Evolutionary conservation across 2,113 vertebrate genomes (phyloP), one percentile per base, ranked within the genome.

Genomic region (Hypomesus transpacificus): DNA sequence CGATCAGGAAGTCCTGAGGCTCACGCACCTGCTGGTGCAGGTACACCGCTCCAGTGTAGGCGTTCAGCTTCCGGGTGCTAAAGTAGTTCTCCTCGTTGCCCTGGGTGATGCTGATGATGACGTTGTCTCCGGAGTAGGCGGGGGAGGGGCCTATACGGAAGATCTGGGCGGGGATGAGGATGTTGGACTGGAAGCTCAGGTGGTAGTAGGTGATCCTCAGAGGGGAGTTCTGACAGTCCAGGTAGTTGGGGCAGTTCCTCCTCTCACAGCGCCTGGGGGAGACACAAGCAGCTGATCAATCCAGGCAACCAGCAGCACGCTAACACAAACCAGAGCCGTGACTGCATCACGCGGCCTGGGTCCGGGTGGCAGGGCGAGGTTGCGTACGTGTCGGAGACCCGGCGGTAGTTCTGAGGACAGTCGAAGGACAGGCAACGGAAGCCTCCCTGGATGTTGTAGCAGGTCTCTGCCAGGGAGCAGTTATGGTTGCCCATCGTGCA

Each of bases 131-230:
- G 0, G 94, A 87, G 65, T 94, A 97, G 76, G 93, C 94, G 0
- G 96, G 96, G 0, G 96, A 96, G 0, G 96, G 97, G 3, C 94
- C 95, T 28, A 99, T 99, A 54, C 95, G 96, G 88, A 99, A 99
- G 85, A 99, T 96, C 83, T 96, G 95, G 0, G 95, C 93, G 0
- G 96, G 97, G 77, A 96, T 91, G 80, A 95, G 80, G 0, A 96
- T 94, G 77, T 95, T 95, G 20, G 93, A 95, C 85, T 97, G 96
- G 90, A 98, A 95, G 89, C 89, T 96, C 78, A 99, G 94, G 86
- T 95, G 95, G 84, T 98, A 96, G 82, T 94, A 93, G 5, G 96
- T 96, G 85, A 99, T 97, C 70, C 93, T 91, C 52, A 93, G 88
- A 0, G 97, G 96, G 0, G 90, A 91, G 82, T 83, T 95, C 78